These are phyloP conservation scores for Nymphalis urticae DNA, from an alignment of 2,888 invertebrate genomes.

Conservation along the genomic window DNA sequence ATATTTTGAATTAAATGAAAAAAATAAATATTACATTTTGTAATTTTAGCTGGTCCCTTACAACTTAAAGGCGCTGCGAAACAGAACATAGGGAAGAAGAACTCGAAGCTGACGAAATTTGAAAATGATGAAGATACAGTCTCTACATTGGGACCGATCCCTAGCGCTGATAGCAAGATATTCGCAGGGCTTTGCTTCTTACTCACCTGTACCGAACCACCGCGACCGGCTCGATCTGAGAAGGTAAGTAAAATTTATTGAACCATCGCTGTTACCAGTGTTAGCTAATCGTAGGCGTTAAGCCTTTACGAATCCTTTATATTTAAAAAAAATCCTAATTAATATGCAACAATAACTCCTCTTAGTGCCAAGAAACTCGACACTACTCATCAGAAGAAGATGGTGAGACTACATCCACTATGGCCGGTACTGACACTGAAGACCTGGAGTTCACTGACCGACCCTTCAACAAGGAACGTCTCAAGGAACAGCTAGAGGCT, in stretches of 20 bases:
- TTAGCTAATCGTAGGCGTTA: too few species aligned
- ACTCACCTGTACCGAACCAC: slow-evolving; percentile 80
- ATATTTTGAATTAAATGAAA: too few species aligned
- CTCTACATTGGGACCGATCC: slow-evolving; percentile 80
- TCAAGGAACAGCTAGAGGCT: slow-evolving; percentile 82
- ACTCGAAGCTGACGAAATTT: slow-evolving; percentile 72
- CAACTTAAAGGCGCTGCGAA: slow-evolving; percentile 79
- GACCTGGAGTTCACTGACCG: slow-evolving; percentile 76
- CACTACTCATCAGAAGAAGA: slow-evolving; percentile 77
- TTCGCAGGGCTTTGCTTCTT: slow-evolving; percentile 82
- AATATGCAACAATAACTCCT: too few species aligned
- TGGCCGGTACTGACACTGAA: slow-evolving; percentile 78
- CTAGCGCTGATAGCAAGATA: slow-evolving; percentile 63
- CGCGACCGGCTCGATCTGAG: slow-evolving; percentile 47
- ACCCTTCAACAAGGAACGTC: slow-evolving; percentile 78
- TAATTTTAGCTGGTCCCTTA: slow-evolving; percentile 64
- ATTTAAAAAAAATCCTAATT: too few species aligned
- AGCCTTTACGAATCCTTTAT: too few species aligned
- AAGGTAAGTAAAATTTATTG: slow-evolving; percentile 33
- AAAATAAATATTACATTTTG: neutral
- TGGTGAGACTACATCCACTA: slow-evolving; percentile 65
- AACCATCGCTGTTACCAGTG: too few species aligned
- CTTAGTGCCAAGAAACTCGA: slow-evolving; percentile 57
- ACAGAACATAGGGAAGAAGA: slow-evolving; percentile 77
- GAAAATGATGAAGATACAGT: slow-evolving; percentile 75